Percentiles rank a stretch among this genome's conserved stretches.
Evolutionary conservation across 2,113 vertebrate genomes (phyloP).

Genomic region (Tragelaphus strepsiceros): DNA sequence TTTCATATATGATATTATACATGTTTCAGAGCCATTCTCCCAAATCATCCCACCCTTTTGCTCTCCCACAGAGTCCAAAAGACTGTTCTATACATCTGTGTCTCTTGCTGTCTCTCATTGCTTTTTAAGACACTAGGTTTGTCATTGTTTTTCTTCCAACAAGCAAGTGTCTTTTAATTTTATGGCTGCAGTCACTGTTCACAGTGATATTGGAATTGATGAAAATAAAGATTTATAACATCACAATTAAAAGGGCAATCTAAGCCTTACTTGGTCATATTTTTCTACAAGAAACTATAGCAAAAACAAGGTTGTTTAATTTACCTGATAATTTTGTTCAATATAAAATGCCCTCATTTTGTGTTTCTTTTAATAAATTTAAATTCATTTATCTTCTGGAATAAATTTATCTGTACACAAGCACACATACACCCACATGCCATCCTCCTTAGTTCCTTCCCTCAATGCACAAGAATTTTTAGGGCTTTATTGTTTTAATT

Average conservation of each 20-base stretch:
- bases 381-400: neutral
- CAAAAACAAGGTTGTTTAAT: neutral
- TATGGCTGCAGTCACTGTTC: too few species aligned
- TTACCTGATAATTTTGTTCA: neutral
- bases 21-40: too few species aligned
- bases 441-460: neutral
- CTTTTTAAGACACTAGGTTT: too few species aligned
- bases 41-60: too few species aligned
- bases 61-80: too few species aligned
- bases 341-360: neutral
- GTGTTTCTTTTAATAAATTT: neutral
- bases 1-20: too few species aligned
- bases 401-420: neutral
- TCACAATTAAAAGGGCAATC: neutral
- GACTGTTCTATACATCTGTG: too few species aligned
- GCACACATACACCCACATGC: neutral
- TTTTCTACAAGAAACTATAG: neutral
- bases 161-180: too few species aligned
- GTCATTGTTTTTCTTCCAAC: too few species aligned
- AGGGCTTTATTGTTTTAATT: neutral
- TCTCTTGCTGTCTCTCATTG: too few species aligned
- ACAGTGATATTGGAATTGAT: too few species aligned
- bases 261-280: neutral
- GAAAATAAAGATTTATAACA: neutral
- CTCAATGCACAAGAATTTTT: neutral